Conservation (phyloP, 2,113 vertebrate species). For the Apistogramma diplotaenia region DNA sequence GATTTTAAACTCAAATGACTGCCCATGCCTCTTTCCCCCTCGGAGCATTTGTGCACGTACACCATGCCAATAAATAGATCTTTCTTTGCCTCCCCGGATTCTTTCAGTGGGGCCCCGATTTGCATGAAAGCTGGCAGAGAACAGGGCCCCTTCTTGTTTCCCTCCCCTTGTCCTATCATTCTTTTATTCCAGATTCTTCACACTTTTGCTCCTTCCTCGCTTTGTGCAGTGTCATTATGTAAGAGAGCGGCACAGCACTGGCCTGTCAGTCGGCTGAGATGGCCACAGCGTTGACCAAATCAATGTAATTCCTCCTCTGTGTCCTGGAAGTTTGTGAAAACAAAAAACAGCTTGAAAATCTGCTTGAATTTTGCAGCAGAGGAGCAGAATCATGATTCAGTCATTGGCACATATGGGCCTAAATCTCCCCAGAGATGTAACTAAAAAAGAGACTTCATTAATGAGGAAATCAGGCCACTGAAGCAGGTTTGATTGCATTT, state of each 20-base stretch:
- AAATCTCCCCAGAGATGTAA: background rate
- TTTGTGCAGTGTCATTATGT: constrained; percentile 42
- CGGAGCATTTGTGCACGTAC: background rate
- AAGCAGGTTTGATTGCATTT: background rate
- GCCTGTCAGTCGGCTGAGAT: background rate
- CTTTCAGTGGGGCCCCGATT: constrained; percentile 28
- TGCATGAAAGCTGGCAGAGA: constrained; percentile 50
- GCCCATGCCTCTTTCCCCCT: background rate
- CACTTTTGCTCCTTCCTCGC: constrained; percentile 29
- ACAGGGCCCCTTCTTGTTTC: constrained; percentile 26
- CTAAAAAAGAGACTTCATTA: background rate
- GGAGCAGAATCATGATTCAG: background rate
- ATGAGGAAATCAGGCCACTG: background rate
- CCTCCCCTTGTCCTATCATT: constrained; percentile 34
- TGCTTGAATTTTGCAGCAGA: background rate
- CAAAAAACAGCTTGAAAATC: background rate
- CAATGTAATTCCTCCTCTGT: background rate
- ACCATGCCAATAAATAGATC: background rate
- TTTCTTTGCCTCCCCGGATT: background rate
- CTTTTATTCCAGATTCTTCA: constrained; percentile 45
- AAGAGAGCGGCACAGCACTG: constrained; percentile 13
- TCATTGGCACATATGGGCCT: background rate
- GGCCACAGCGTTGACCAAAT: background rate
- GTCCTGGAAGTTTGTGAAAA: background rate
- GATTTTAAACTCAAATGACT: background rate